Percentiles rank a stretch among this genome's conserved stretches.
Conservation (phyloP, 2,888 invertebrate genomes). For the Platynereis dumerilii region DNA sequence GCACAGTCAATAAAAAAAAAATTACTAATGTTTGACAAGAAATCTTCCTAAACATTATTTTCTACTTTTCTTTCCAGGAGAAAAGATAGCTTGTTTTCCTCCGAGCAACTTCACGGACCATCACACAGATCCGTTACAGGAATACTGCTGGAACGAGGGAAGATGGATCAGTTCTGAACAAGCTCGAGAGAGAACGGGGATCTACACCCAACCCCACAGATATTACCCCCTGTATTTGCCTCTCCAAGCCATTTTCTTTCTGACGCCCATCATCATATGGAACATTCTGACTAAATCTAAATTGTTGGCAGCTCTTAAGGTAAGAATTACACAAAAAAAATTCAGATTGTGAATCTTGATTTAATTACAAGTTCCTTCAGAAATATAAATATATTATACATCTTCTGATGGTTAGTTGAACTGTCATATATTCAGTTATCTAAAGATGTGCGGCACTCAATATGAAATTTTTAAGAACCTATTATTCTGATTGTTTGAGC, state of each 20-base stretch:
- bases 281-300: constrained; percentile 28
- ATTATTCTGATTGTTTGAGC: too few relatives aligned
- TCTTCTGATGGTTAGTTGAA: too few relatives aligned
- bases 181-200: constrained; percentile 1
- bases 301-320: constrained; percentile 22
- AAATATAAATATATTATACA: too few relatives aligned
- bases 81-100: constrained; percentile 30
- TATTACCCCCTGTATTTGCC: constrained; percentile 31
- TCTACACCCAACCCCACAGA: constrained; percentile 30
- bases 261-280: constrained; percentile 28
- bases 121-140: constrained; percentile 22
- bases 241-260: constrained; percentile 25
- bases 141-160: constrained; percentile 31
- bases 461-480: too few relatives aligned
- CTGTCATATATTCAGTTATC: too few relatives aligned
- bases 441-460: too few relatives aligned
- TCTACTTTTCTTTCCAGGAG: constrained; percentile 19
- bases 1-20: too few relatives aligned
- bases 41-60: too few relatives aligned
- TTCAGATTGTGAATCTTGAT: too few relatives aligned
- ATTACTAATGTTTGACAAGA: too few relatives aligned
- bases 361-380: too few relatives aligned
- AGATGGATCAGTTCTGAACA: constrained; percentile 21
- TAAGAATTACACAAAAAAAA: too few relatives aligned
- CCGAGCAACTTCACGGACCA: constrained; percentile 29